Evolutionary conservation across 1,140 invertebrate species (phyloP).

Genomic region (Cylas formicarius): DNA sequence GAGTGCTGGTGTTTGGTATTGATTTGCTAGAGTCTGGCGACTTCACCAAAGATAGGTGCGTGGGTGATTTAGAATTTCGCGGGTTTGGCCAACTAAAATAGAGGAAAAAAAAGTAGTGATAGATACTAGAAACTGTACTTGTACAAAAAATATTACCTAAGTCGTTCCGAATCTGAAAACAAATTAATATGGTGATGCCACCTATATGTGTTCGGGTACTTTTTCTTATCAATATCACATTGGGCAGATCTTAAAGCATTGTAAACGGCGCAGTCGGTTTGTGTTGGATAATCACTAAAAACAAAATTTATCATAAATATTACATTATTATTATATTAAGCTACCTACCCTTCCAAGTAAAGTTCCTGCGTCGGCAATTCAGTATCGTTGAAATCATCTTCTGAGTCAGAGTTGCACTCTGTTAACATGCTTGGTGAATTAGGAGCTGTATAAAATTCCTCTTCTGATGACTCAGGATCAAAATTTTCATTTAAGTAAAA

Average conservation of each 20-base stretch:
- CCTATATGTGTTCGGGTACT: constrained; percentile 59
- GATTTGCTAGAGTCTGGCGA: constrained; percentile 9
- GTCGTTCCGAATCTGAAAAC: constrained; percentile 47
- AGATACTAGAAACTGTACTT: constrained; percentile 10
- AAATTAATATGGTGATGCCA: constrained; percentile 57
- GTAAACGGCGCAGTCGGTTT: constrained; percentile 61
- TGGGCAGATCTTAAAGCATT: constrained; percentile 51
- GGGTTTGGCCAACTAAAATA: constrained; percentile 35
- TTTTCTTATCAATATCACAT: constrained; percentile 44
- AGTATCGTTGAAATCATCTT: constrained; percentile 42
- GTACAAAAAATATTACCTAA: background rate
- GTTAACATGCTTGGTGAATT: constrained; percentile 38
- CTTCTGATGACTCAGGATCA: too few species aligned
- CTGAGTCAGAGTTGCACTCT: constrained; percentile 31
- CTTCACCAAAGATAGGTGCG: constrained; percentile 4
- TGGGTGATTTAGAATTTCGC: constrained; percentile 5
- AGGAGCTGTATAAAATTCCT: constrained; percentile 48
- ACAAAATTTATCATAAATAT: constrained; percentile 10
- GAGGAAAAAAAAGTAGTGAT: constrained; percentile 1
- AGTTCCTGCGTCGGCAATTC: constrained; percentile 46
- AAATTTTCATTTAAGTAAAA: too few species aligned
- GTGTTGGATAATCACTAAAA: constrained; percentile 57
- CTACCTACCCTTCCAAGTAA: constrained; percentile 47
- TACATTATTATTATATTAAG: background rate
- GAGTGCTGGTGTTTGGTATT: background rate